These are phyloP conservation scores for Rhagoletis pomonella DNA, from an alignment of 1,140 invertebrate genomes.

Conservation along the genomic window DNA sequence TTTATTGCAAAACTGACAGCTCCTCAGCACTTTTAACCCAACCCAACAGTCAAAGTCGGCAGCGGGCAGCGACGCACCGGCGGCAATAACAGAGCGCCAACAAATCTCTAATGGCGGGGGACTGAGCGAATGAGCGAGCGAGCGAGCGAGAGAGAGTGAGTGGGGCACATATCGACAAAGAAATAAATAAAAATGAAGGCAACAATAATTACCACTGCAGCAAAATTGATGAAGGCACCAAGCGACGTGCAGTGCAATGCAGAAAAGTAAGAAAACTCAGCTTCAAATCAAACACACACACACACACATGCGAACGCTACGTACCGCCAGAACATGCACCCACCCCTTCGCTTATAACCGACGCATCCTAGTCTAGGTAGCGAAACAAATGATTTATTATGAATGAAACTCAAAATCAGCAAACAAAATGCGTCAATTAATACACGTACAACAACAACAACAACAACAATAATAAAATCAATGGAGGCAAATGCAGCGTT, in stretches of 20 bases:
- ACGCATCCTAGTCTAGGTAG: background rate
- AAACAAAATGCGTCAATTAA: slow-evolving; percentile 41
- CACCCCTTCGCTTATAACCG: slow-evolving; percentile 21
- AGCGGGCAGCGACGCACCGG: background rate
- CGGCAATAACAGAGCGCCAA: background rate
- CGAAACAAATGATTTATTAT: slow-evolving; percentile 59
- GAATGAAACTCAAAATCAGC: slow-evolving; percentile 58
- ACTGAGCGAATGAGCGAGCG: background rate
- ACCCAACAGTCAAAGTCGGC: slow-evolving; percentile 8
- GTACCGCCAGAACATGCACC: background rate
- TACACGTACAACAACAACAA: slow-evolving; percentile 49
- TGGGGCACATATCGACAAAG: background rate
- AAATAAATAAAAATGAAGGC: slow-evolving; percentile 5
- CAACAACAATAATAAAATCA: slow-evolving; percentile 29
- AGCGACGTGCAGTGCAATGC: slow-evolving; percentile 13
- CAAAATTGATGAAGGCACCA: slow-evolving; percentile 26
- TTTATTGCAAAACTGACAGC: slow-evolving; percentile 54
- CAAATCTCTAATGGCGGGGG: background rate
- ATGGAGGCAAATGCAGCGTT: background rate
- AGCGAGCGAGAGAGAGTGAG: background rate
- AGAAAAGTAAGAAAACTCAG: slow-evolving; percentile 29
- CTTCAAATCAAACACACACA: background rate
- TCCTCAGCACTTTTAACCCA: slow-evolving; percentile 49
- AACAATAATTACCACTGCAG: slow-evolving; percentile 50
- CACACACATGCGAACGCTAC: background rate